Evolutionary conservation across 2,888 invertebrate species (phyloP), one percentile per base, ranked within the genome.

Genomic region (Limenitis camilla): DNA sequence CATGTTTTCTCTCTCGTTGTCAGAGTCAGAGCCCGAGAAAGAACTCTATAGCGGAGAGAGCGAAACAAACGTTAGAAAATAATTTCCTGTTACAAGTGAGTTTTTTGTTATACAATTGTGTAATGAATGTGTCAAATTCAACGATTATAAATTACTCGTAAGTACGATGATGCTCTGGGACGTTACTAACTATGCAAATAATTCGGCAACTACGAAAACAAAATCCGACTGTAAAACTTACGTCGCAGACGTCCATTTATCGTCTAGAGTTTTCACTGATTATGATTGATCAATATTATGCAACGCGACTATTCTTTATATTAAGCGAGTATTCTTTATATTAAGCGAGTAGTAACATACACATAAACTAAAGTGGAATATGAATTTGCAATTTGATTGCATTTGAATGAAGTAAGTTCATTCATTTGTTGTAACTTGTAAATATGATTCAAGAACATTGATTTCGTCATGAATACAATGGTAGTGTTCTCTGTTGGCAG

Each of bases 41-140:
- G 76, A 85, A 81, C 78, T 85, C 82, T 81, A 85, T 87, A 66
- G 85, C 83, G 69, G 86, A 87, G 82, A 81, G 86, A 74, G 86
- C 86, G 72, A 87, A 87, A 84, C 86, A 87, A 76, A 78, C 82
- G 52, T 80, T 87, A 84, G 86, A 86, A 65, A 85, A 80, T 80
- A 84, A 74, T 79, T 86, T 84, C 84, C 85, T 87, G 84, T 60
- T 80, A 67, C 86, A 87, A 86, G 86, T 87, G 86, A 87, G 86
- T 87, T 65, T 35, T 60, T 60, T 56, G 48, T 43, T 43, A 49
- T 53, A 53, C 48, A 49, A 56, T 57, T 54, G 56, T 55, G 49
- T 54, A 48, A 30, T 49, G 40, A 40, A 30, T 62, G 70, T 74
- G 78, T 69, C 69, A 56, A 63, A 69, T 72, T 68, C 72, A 74